Base-by-base conservation (phyloP, 2,888 invertebrate genomes). In the Chymomyza fuscimana region DNA sequence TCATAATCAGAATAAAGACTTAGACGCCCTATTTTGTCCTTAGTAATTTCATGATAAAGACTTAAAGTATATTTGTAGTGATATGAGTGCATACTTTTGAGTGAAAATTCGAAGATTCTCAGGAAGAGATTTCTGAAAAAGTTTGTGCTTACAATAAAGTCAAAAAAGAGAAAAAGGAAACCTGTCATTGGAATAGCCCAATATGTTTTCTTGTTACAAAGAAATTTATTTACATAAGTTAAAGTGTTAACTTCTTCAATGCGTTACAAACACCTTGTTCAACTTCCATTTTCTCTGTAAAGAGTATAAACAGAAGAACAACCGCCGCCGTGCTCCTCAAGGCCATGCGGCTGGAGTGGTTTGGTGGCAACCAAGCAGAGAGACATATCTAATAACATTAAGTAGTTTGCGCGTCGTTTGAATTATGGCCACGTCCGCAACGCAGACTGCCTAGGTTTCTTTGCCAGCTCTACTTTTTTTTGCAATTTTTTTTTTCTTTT, bases 351-450 rank as follows among this genome's bases (percentile, higher is more conserved):
- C 40, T 46, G 80, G 78, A 75, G 74, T 80, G 83, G 73, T 25
- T 3, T 1, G 58, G 25, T 46, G 69, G 29, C 46, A 58, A 65
- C 25, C 72, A 51, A 59, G 60, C 67, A 65, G 65, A 62, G 67
- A 78, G 77, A 82, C 74, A 83, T 76, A 78, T 76, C 83, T 86
- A 83, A 83, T 87, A 83, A 82, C 83, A 86, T 86, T 83, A 83
- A 78, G 85, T 86, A 86, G 85, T 83, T 84, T 75, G 87, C 87
- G 82, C 85, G 74, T 83, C 85, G 78, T 83, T 83, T 83, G 87
- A 83, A 86, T 83, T 83, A 83, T 83, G 82, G 56, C 85, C 83
- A 86, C 83, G 83, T 83, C 80, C 78, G 68, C 29, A 58, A 58
- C 58, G 22, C 67, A 69, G 73, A 75, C 78, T 79, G 81, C 73